Percentiles rank a stretch among this genome's conserved stretches.
These are phyloP conservation scores for Noctua fimbriata DNA, from an alignment of 2,888 invertebrate genomes.

Conservation along the genomic window DNA sequence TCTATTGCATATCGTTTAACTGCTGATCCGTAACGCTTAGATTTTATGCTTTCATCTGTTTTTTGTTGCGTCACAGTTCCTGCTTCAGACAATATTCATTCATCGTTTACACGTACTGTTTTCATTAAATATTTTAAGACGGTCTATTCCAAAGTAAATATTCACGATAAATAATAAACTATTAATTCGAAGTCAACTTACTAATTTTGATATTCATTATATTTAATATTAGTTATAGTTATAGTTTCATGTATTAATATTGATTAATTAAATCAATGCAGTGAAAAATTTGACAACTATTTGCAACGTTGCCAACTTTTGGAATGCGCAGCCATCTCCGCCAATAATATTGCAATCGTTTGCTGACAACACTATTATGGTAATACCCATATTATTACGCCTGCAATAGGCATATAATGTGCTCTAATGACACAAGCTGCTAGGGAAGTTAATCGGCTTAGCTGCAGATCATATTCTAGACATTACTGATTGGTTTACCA, in stretches of 20 bases:
- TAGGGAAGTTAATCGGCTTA: constrained; percentile 27
- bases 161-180: neutral
- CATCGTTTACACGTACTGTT: neutral
- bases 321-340: neutral
- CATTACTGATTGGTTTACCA: constrained; percentile 6
- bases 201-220: neutral
- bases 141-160: neutral
- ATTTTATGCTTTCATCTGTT: constrained; percentile 41
- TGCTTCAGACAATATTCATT: constrained; percentile 16
- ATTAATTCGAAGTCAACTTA: too few species aligned
- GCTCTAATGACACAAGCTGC: constrained; percentile 6
- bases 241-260: neutral
- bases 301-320: neutral
- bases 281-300: neutral
- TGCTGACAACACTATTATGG: neutral
- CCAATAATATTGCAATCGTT: neutral
- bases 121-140: neutral
- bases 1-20: constrained; percentile 31
- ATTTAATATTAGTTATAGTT: neutral
- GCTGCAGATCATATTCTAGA: neutral
- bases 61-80: constrained; percentile 19
- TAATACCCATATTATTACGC: neutral
- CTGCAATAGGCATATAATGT: constrained; percentile 6
- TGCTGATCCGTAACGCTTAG: constrained; percentile 33
- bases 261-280: neutral